phyloP scores from a whole-genome alignment of 2,888 invertebrate species.

The Hypselothyrea guttata region DNA sequence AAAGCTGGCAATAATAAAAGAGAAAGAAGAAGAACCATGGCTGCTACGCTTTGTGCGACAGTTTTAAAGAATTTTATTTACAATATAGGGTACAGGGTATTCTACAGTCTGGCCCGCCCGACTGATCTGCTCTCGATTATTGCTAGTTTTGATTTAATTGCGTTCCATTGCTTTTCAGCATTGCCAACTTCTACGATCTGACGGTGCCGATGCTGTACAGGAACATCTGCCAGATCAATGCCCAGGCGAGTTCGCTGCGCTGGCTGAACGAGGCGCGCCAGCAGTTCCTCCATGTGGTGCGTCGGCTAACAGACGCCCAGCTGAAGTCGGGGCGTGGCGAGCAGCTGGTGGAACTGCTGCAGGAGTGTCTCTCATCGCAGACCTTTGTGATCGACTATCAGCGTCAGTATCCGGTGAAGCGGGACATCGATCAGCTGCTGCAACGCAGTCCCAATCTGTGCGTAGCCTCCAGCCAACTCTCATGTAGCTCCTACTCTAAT shows the following conservation, averaged over 20 bases:
- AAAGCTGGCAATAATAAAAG: too few relatives aligned
- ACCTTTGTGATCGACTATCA: constrained; percentile 88
- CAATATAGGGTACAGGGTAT: too few relatives aligned
- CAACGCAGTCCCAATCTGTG: constrained; percentile 87
- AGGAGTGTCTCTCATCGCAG: constrained; percentile 83
- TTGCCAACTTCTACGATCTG: constrained; percentile 90
- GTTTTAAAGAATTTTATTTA: too few relatives aligned
- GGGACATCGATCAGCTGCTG: constrained; percentile 86
- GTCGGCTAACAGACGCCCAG: constrained; percentile 80
- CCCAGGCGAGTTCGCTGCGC: constrained; percentile 68
- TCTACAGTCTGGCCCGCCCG: too few relatives aligned
- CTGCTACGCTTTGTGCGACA: too few relatives aligned
- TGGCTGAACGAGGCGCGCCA: constrained; percentile 81
- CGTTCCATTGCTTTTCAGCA: constrained; percentile 82
- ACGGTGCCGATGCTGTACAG: constrained; percentile 88
- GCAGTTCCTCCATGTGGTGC: constrained; percentile 83
- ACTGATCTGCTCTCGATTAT: too few relatives aligned
- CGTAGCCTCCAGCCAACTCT: constrained; percentile 78
- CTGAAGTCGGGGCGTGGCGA: constrained; percentile 77
- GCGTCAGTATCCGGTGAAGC: constrained; percentile 85
- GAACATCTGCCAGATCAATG: constrained; percentile 83
- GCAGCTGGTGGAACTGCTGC: constrained; percentile 80
- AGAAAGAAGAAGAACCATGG: too few relatives aligned
- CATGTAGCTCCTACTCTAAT: too few relatives aligned
- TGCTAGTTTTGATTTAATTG: neutral